Conservation (phyloP, 2,888 invertebrate species). For the Andrena hattorfiana region DNA sequence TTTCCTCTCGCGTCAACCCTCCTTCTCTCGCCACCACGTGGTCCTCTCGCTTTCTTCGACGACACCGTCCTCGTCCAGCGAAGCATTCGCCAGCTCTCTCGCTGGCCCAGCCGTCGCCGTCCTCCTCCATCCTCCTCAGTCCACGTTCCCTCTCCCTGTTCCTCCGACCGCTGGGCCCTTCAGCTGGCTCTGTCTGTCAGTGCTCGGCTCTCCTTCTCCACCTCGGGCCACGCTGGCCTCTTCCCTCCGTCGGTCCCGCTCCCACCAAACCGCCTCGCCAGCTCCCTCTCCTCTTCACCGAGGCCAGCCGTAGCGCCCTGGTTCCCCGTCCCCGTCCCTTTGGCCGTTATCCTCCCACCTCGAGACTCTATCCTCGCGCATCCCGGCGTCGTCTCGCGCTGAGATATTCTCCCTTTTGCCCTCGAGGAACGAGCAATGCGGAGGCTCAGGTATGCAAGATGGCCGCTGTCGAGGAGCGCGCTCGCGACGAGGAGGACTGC, state of each 20-base stretch:
- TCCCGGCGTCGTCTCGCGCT: conserved; percentile 78
- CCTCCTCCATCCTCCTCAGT: not conserved
- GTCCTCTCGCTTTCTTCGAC: not conserved
- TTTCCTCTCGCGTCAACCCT: not conserved
- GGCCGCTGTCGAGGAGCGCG: conserved; percentile 80
- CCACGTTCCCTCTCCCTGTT: not conserved
- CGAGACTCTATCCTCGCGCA: conserved; percentile 73
- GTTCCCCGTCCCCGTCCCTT: conserved; percentile 47
- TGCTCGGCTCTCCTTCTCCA: conserved; percentile 43
- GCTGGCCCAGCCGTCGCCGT: not conserved
- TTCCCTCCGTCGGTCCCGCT: not conserved
- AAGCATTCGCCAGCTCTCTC: too few relatives aligned
- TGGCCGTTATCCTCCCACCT: conserved; percentile 71
- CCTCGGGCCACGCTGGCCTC: conserved; percentile 44
- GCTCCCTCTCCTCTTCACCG: not conserved
- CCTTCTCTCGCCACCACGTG: not conserved
- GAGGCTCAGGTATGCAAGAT: conserved; percentile 86
- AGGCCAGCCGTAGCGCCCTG: conserved; percentile 29
- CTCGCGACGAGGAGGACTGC: conserved; percentile 64
- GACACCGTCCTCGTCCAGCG: too few relatives aligned
- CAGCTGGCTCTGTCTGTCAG: too few relatives aligned
- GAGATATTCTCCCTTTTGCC: conserved; percentile 85
- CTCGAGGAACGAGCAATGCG: conserved; percentile 85
- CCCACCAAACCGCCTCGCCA: not conserved
- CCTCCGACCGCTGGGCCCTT: too few relatives aligned